These are phyloP conservation scores for Meriones psammophilus DNA, from an alignment of 2,797 vertebrate species.

Conservation along the genomic window DNA sequence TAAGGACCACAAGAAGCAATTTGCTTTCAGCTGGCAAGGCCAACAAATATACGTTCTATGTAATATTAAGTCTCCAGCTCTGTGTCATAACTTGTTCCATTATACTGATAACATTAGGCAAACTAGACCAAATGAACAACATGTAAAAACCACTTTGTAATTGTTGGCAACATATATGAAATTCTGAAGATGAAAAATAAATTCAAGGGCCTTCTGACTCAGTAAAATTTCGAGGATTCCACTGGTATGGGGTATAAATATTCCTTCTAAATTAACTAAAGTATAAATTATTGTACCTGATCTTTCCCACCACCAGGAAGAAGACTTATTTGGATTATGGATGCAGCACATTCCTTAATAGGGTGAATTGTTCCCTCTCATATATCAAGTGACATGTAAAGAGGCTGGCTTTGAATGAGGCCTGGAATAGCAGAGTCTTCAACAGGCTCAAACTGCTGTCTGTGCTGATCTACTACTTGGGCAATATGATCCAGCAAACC, in stretches of 20 bases:
- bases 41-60: background rate
- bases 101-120: background rate
- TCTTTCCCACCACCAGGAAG: background rate
- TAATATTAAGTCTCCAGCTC: background rate
- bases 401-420: background rate
- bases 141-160: background rate
- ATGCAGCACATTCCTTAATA: background rate
- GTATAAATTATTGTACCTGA: background rate
- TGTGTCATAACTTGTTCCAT: background rate
- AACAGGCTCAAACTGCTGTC: background rate
- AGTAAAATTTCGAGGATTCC: background rate
- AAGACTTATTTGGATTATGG: background rate
- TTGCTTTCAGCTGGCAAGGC: background rate
- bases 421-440: background rate
- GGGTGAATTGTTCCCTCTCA: background rate
- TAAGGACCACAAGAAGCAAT: slow-evolving; percentile 2
- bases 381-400: background rate
- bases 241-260: background rate
- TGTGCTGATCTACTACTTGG: background rate
- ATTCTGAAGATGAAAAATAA: background rate
- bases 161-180: background rate
- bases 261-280: background rate
- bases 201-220: background rate
- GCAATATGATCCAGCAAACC: too few species aligned
- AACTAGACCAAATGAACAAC: background rate